Evolutionary conservation across 1,140 invertebrate species (phyloP), one percentile per base, ranked within the genome.

Genomic region (Pristionchus pacificus): DNA sequence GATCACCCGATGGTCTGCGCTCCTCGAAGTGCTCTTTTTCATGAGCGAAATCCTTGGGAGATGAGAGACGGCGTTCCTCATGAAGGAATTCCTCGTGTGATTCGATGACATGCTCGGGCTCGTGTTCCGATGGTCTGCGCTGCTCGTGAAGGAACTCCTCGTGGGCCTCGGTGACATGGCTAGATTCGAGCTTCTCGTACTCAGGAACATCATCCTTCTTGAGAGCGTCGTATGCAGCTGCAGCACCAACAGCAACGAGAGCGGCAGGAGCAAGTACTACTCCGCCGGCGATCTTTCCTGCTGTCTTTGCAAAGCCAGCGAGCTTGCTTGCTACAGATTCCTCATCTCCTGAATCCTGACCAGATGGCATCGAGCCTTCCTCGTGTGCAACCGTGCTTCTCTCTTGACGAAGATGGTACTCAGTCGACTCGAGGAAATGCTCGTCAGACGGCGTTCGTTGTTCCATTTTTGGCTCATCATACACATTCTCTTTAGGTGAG

Each of bases 161-260:
- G n/a, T n/a, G n/a, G n/a, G n/a, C n/a, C n/a, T n/a, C n/a, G 32
- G 63, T 65, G 3, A 65, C 25, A 6, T 38, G 13, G n/a, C 31
- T 24, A 33, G n/a, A n/a, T n/a, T n/a, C n/a, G n/a, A n/a, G n/a
- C n/a, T n/a, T n/a, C n/a, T n/a, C n/a, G n/a, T 49, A 6, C 38
- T 49, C 38, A 6, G 6, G 6, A 10, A 10, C 38, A 49, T 49
- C 38, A 6, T 49, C 19, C 2, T 61, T 59, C n/a, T 49, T 66
- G 27, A 72, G 64, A 24, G 63, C 64, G 27, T 72, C 70, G 30
- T 72, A 72, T 24, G 70, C 70, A 25, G 64, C 59, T 28, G 33
- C 29, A 6, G 70, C 70, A 32, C 70, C 70, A 61, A 66, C 70
- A 67, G 64, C 70, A 60, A 65, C 70, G 31, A 72, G 65, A 24